A percentile compares a stretch with the other conserved stretches of the same genome.
Evolutionary conservation across 2,797 vertebrate species (phyloP).

Genomic region (Pipistrellus kuhlii): DNA sequence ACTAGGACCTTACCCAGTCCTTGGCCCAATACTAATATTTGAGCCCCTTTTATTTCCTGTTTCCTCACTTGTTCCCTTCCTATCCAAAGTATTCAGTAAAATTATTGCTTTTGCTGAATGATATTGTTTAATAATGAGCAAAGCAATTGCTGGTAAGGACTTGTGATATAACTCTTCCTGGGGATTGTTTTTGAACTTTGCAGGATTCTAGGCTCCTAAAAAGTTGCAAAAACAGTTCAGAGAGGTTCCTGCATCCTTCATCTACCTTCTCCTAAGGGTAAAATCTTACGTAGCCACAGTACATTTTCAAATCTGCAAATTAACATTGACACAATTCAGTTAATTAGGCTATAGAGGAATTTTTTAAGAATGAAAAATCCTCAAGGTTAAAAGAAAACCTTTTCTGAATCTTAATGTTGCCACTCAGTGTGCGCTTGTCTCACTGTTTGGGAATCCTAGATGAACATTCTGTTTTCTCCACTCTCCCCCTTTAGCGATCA

Average conservation of each 20-base stretch:
- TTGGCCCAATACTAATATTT: neutral
- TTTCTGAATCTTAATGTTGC: neutral
- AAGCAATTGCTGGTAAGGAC: conserved; percentile 8
- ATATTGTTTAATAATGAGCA: neutral
- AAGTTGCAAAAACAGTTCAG: neutral
- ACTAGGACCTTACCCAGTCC: neutral
- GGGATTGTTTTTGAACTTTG: conserved; percentile 33
- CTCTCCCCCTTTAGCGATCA: no score
- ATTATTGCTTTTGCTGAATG: conserved; percentile 41
- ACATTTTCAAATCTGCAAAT: neutral
- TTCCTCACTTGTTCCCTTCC: neutral
- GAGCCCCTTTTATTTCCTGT: neutral
- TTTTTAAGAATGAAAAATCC: conserved; percentile 43
- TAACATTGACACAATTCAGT: neutral
- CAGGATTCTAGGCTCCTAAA: neutral
- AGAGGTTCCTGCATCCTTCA: neutral
- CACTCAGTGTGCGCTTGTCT: neutral
- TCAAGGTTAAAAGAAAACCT: neutral
- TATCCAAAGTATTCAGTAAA: neutral
- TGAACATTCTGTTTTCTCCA: neutral
- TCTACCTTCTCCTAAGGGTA: neutral
- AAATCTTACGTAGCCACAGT: neutral
- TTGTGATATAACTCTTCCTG: conserved; percentile 19
- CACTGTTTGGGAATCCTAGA: neutral
- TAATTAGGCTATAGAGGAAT: neutral